Base-by-base conservation (phyloP, 2,888 invertebrate species). In the Tricholauxania praeusta region DNA sequence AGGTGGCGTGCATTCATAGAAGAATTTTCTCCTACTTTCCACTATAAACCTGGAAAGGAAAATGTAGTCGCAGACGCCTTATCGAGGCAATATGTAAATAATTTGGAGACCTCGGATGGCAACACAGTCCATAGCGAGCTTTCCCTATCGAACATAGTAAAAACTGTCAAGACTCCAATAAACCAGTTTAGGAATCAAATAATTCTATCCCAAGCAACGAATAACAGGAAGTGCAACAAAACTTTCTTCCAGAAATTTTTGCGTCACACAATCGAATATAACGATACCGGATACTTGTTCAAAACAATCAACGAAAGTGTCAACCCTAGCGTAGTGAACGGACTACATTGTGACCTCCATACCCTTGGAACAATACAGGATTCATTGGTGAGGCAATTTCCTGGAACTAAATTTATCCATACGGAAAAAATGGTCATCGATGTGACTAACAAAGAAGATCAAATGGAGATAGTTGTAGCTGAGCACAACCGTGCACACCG, bases 11-110 rank as follows among this genome's bases (percentile, higher is more conserved):
- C 69, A 2, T 73, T 70, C 62, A 65, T 72, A 59, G 71, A 79
- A 63, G 76, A 77, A 62, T 74, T 74, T 39, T 66, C 71, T 10
- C 72, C 71, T 55, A 75, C 51, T 8, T 73, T 72, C 66, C 69
- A 72, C 49, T 76, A 69, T 57, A 76, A 78, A 39, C 75, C 74
- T 3, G 72, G 73, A 68, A 76, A 73, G 8, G 75, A 74, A 3
- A 78, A 76, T 64, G 71, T 73, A 19, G 74, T 77, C 49, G 75
- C 76, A 17, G 77, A 77, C 57, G 74, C 74, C 32, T 70, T 75
- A 49, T 75, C 76, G n/a, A n/a, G n/a, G n/a, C 7, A 78, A 57
- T 72, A 74, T 39, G 12, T 64, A 0, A 59, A 76, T 22, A 71
- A 74, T 15, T 63, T 78, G 14, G 28, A 73, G 15, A 19, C 48